phyloP scores from a whole-genome alignment of 2,888 invertebrate species.

The Agrochola litura region DNA sequence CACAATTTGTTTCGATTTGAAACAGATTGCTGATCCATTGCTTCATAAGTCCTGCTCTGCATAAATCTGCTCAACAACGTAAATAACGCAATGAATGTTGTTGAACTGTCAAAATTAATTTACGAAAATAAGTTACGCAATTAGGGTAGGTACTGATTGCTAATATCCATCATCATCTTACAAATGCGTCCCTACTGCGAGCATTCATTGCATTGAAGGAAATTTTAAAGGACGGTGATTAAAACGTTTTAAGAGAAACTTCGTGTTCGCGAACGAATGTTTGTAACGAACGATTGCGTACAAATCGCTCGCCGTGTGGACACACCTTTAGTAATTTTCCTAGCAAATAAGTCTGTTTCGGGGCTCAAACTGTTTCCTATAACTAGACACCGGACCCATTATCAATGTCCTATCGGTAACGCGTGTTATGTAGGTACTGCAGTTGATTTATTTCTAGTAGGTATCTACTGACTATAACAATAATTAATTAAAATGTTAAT shows the following conservation, averaged over 20 bases:
- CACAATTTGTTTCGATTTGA: no score
- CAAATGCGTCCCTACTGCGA: neutral
- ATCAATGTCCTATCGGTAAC: neutral
- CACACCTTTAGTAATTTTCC: neutral
- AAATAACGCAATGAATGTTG: no score
- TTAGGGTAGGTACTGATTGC: no score
- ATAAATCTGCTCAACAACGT: no score
- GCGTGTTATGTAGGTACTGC: neutral
- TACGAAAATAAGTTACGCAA: no score
- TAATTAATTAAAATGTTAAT: conserved; percentile 17
- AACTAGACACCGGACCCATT: neutral
- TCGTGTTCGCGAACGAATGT: no score
- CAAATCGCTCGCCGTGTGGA: neutral
- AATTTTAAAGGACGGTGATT: neutral
- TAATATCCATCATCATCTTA: neutral
- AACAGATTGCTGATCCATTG: no score
- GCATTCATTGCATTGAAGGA: conserved; percentile 1
- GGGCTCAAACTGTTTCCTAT: neutral
- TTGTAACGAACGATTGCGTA: neutral
- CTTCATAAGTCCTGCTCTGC: no score
- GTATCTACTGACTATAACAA: conserved; percentile 4
- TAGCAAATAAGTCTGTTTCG: neutral
- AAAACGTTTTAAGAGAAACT: neutral
- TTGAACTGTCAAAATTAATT: no score
- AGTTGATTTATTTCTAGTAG: conserved; percentile 18